Evolutionary conservation across 2,113 vertebrate genomes (phyloP).

Genomic region (Lipotes vexillifer): DNA sequence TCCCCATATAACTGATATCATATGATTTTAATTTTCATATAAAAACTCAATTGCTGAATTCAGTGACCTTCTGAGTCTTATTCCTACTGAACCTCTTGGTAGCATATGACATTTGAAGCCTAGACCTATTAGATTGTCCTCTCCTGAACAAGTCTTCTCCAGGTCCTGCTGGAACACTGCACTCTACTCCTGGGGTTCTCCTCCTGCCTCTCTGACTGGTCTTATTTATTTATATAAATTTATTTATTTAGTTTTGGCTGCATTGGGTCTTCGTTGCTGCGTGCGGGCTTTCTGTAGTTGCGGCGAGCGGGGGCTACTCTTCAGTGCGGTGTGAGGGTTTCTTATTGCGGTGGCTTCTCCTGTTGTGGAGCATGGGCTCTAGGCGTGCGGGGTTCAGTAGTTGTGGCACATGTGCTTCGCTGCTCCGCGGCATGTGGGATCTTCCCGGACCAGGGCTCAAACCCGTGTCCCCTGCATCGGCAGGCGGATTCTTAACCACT

Average conservation of each 20-base stretch:
- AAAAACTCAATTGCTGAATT: background rate
- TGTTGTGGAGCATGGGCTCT: no score
- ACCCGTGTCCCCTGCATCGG: background rate
- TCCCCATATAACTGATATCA: background rate
- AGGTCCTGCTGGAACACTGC: background rate
- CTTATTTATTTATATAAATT: background rate
- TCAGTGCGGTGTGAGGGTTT: no score
- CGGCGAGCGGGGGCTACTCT: no score
- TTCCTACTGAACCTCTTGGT: background rate
- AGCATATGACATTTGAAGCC: background rate
- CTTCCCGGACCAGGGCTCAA: background rate
- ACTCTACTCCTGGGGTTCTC: background rate
- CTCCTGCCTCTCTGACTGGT: background rate
- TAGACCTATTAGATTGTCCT: background rate
- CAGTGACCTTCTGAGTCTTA: background rate
- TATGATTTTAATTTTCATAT: background rate
- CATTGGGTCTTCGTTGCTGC: background rate
- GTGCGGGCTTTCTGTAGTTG: no score
- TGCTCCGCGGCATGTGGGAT: background rate
- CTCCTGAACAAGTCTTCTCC: background rate
- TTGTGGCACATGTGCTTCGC: no score
- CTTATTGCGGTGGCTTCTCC: no score
- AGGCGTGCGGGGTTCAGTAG: no score
- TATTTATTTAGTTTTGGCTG: background rate
- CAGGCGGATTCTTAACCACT: background rate